Conservation (phyloP, 2,113 vertebrate species). For the Varanus salvator region DNA sequence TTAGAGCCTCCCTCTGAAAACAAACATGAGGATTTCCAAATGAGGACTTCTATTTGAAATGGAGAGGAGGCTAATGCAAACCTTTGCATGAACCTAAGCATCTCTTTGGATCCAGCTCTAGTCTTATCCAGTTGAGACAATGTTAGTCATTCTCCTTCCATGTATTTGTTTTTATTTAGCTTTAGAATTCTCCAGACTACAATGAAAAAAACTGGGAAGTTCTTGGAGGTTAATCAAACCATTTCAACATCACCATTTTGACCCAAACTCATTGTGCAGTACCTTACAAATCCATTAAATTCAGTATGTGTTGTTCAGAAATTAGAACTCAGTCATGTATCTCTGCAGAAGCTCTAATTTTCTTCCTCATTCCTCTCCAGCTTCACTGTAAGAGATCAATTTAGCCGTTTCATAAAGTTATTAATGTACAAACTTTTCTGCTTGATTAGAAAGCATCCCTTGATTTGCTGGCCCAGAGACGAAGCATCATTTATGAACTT, state of each 20-base stretch:
- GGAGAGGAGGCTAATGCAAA: not conserved
- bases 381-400: conserved; percentile 3
- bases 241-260: not conserved
- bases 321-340: conserved; percentile 16
- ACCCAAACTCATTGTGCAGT: not conserved
- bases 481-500: conserved; percentile 10
- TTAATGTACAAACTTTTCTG: conserved; percentile 15
- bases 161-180: not conserved
- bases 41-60: not conserved
- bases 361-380: conserved; percentile 5
- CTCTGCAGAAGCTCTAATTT: conserved; percentile 10
- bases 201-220: not conserved
- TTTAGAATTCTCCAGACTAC: not conserved
- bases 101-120: not conserved
- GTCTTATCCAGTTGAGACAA: not conserved
- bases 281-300: conserved; percentile 4
- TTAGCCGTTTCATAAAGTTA: conserved; percentile 15
- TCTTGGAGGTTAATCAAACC: not conserved
- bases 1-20: not conserved
- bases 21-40: not conserved
- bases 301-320: conserved; percentile 11
- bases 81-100: too few species aligned
- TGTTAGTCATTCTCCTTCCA: not conserved
- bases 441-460: conserved; percentile 9
- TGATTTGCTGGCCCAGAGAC: not conserved